phyloP scores from a whole-genome alignment of 1,140 invertebrate species.

The Anagrus nilaparvatae region DNA sequence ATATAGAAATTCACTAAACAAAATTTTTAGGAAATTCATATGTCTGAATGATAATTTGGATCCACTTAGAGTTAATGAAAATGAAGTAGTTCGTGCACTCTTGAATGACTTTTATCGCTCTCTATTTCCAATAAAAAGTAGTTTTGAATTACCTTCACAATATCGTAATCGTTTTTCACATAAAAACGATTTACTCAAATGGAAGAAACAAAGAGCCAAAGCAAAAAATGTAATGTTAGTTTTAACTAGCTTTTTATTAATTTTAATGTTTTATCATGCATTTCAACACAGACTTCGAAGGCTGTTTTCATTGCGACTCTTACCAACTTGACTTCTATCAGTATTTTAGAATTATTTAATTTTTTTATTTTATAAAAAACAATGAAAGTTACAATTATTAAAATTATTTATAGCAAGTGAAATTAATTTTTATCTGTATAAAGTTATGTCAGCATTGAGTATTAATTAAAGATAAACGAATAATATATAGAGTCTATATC shows the following conservation, averaged over 20 bases:
- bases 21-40: slow-evolving; percentile 68
- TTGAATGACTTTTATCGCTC: slow-evolving; percentile 70
- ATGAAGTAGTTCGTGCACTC: slow-evolving; percentile 58
- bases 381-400: too few relatives aligned
- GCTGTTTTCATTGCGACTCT: slow-evolving; percentile 25
- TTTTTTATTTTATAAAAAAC: too few relatives aligned
- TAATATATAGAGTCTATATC: too few relatives aligned
- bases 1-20: too few relatives aligned
- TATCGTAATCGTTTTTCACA: slow-evolving; percentile 63
- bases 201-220: slow-evolving; percentile 41
- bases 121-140: slow-evolving; percentile 60
- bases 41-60: slow-evolving; percentile 81
- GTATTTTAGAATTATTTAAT: too few relatives aligned
- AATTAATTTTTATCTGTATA: too few relatives aligned
- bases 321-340: too few relatives aligned
- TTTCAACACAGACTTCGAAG: slow-evolving; percentile 34
- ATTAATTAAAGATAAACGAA: too few relatives aligned
- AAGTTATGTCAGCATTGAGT: too few relatives aligned
- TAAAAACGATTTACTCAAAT: slow-evolving; percentile 52
- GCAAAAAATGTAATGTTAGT: slow-evolving; percentile 32
- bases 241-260: slow-evolving; percentile 26
- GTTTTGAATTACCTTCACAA: slow-evolving; percentile 61
- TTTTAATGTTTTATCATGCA: slow-evolving; percentile 32
- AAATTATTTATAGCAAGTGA: too few relatives aligned
- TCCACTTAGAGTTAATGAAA: slow-evolving; percentile 48